Conservation (phyloP, 2,113 vertebrate species). For the Baryphthengus martii region DNA sequence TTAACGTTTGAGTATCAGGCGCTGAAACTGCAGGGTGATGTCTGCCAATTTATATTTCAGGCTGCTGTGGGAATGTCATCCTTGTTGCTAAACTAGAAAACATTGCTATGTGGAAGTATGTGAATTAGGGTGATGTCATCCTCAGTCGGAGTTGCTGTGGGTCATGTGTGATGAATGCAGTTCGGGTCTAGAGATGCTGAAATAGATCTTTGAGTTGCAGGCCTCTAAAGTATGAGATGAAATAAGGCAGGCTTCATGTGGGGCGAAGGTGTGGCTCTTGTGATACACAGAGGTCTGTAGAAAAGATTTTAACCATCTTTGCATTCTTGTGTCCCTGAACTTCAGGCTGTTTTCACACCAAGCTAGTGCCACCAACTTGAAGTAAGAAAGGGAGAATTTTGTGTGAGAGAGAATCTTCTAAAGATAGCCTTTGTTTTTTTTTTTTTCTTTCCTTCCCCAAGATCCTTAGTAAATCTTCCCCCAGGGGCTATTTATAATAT, state of each 20-base stretch:
- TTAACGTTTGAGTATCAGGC: neutral
- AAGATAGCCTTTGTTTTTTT: neutral
- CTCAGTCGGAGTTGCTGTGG: neutral
- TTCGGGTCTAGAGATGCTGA: neutral
- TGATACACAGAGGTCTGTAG: neutral
- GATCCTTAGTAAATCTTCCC: neutral
- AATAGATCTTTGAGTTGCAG: neutral
- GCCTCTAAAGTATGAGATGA: neutral
- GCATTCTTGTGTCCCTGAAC: neutral
- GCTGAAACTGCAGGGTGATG: slow-evolving; percentile 13
- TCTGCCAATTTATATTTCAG: slow-evolving; percentile 42
- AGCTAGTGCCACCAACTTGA: neutral
- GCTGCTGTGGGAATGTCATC: slow-evolving; percentile 4
- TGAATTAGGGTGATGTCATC: slow-evolving; percentile 32
- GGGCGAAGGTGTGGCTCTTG: neutral
- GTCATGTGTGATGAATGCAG: neutral
- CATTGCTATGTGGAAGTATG: slow-evolving; percentile 9
- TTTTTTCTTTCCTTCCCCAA: neutral
- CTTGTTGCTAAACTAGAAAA: slow-evolving; percentile 38
- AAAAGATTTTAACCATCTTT: neutral
- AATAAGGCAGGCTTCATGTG: neutral
- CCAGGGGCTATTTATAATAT: neutral
- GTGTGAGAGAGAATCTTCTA: neutral
- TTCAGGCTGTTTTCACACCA: neutral
- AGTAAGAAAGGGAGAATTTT: neutral